Evolutionary conservation across 1,140 invertebrate genomes (phyloP).

Genomic region (Atta cephalotes): DNA sequence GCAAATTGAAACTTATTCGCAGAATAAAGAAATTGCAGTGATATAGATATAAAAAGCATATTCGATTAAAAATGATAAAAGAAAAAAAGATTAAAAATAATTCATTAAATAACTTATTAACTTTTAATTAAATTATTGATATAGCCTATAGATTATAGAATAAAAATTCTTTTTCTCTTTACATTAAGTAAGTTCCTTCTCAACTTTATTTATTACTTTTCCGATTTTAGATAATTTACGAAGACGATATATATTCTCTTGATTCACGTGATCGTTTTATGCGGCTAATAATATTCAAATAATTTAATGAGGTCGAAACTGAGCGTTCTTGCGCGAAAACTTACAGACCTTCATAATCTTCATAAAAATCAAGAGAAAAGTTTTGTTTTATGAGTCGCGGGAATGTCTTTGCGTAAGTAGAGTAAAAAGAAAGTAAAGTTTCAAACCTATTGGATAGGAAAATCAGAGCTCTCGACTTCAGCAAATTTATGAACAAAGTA

Average conservation of each 20-base stretch:
- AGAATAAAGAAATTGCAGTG: neutral
- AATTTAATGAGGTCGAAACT: slow-evolving; percentile 56
- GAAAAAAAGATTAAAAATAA: neutral
- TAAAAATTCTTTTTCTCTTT: neutral
- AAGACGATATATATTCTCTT: neutral
- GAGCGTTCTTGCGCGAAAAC: slow-evolving; percentile 33
- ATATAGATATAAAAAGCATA: neutral
- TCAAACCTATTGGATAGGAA: slow-evolving; percentile 45
- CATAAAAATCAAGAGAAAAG: slow-evolving; percentile 66
- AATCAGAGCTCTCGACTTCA: slow-evolving; percentile 16
- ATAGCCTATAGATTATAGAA: neutral
- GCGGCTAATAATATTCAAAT: slow-evolving; percentile 49
- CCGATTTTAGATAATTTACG: slow-evolving; percentile 2
- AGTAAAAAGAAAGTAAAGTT: slow-evolving; percentile 40
- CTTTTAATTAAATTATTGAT: slow-evolving; percentile 12
- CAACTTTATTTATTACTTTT: slow-evolving; percentile 11
- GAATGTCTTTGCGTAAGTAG: slow-evolving; percentile 60
- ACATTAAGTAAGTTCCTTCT: neutral
- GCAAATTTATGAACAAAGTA: slow-evolving; percentile 38
- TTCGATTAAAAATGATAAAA: neutral
- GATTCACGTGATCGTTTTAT: slow-evolving; percentile 34
- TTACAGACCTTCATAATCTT: slow-evolving; percentile 23
- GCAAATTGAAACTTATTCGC: neutral
- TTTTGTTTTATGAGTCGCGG: slow-evolving; percentile 45
- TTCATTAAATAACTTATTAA: neutral